Evolutionary conservation across 1,140 invertebrate species (phyloP).

Genomic region (Papilio aristodemus): DNA sequence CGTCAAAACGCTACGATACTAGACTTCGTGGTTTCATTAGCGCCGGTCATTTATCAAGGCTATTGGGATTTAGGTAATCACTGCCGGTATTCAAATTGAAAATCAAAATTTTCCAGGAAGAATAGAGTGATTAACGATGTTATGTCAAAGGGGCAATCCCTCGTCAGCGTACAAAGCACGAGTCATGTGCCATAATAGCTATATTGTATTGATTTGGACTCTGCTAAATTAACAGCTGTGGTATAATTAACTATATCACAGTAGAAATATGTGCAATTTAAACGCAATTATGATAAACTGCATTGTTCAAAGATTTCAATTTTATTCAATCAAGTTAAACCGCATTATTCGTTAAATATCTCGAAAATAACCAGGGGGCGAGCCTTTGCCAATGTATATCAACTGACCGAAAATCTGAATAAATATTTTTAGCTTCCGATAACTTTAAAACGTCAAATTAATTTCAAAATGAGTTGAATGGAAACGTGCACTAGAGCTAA

Average conservation of each 20-base stretch:
- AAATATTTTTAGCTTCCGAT: not conserved
- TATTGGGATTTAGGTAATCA: constrained; percentile 63
- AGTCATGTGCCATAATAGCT: constrained; percentile 74
- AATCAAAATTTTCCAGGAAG: constrained; percentile 71
- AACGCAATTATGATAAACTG: not conserved
- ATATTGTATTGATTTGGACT: constrained; percentile 61
- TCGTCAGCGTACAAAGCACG: constrained; percentile 54
- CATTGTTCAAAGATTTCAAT: not conserved
- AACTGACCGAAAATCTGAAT: not conserved
- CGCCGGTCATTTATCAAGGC: constrained; percentile 59
- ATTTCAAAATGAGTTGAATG: constrained; percentile 42
- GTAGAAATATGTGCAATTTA: constrained; percentile 9
- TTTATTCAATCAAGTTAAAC: no score
- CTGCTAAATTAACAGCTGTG: constrained; percentile 67
- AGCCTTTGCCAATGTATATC: no score
- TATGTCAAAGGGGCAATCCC: constrained; percentile 57
- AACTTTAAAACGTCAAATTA: not conserved
- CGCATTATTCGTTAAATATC: no score
- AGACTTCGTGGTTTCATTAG: constrained; percentile 47
- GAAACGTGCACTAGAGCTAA: constrained; percentile 51
- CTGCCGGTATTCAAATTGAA: constrained; percentile 63
- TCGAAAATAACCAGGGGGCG: no score
- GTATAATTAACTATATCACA: constrained; percentile 64
- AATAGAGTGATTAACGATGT: constrained; percentile 75
- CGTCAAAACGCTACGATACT: constrained; percentile 37